These are phyloP conservation scores for Otolemur crassicaudatus DNA, from an alignment of 2,797 vertebrate species.

Conservation along the genomic window DNA sequence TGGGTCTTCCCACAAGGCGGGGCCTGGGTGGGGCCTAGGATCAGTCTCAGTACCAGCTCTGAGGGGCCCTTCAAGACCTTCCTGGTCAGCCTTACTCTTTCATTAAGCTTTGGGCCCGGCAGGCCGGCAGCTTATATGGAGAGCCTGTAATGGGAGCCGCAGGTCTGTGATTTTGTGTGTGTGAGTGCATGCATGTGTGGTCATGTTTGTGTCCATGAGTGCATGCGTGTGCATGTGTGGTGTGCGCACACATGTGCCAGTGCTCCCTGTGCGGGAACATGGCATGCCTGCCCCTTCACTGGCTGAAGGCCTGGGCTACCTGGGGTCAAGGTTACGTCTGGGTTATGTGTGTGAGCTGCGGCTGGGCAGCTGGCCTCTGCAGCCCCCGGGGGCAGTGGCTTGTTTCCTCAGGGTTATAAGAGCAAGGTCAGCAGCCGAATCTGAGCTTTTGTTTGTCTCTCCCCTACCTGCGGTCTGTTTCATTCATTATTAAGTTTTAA, in stretches of 20 bases:
- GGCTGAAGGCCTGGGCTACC: constrained; percentile 29
- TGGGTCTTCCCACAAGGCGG: not conserved
- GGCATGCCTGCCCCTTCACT: not conserved
- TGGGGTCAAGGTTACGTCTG: not conserved
- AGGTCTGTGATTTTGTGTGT: not conserved
- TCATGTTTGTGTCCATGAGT: not conserved
- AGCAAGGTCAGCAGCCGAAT: constrained; percentile 67
- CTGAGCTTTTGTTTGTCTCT: constrained; percentile 70
- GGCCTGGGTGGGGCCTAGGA: not conserved
- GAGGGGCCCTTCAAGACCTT: not conserved
- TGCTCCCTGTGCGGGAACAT: not conserved
- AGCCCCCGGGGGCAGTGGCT: not conserved
- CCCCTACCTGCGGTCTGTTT: constrained; percentile 68
- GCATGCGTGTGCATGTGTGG: not conserved
- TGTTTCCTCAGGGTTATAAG: constrained; percentile 49
- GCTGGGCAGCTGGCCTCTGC: not conserved
- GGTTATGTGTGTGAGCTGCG: constrained; percentile 6
- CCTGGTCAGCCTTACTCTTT: not conserved
- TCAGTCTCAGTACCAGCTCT: not conserved
- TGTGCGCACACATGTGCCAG: not conserved
- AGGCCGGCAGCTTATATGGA: not conserved
- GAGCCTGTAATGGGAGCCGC: not conserved
- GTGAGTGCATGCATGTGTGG: not conserved
- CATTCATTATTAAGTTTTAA: constrained; percentile 78
- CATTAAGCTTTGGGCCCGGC: not conserved